These are phyloP conservation scores for Ficedula albicollis DNA, from an alignment of 2,797 vertebrate genomes.

Conservation along the genomic window DNA sequence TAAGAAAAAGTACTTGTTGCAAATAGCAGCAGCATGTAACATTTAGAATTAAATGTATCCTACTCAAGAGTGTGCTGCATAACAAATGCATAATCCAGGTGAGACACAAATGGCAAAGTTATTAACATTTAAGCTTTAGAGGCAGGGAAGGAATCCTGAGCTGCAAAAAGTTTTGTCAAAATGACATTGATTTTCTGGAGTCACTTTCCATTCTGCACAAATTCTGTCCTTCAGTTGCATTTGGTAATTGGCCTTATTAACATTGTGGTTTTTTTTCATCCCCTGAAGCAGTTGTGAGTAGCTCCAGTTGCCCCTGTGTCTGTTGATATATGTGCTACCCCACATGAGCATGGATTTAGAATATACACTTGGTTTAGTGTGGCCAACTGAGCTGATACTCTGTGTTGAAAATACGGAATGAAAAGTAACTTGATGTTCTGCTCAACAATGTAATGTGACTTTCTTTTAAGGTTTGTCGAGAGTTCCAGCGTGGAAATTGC, in stretches of 20 bases:
- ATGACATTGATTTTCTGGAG: not conserved
- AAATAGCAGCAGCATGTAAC: not conserved
- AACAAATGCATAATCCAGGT: not conserved
- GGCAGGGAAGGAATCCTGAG: not conserved
- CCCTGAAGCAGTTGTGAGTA: not conserved
- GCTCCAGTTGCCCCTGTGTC: not conserved
- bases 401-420: not conserved
- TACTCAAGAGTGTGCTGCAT: not conserved
- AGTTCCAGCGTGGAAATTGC: slow-evolving; percentile 98
- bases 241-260: not conserved
- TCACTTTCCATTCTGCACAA: not conserved
- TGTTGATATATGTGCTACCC: not conserved
- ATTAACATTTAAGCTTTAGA: not conserved
- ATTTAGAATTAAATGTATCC: not conserved
- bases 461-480: slow-evolving; percentile 90
- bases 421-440: not conserved
- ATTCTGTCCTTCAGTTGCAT: not conserved
- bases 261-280: not conserved
- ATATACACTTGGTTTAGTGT: not conserved
- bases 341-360: not conserved
- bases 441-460: slow-evolving; percentile 36
- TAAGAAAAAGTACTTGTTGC: slow-evolving; percentile 3
- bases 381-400: not conserved
- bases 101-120: not conserved
- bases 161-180: not conserved